These are phyloP conservation scores for Helleia helle DNA, from an alignment of 2,888 invertebrate species.

Conservation along the genomic window DNA sequence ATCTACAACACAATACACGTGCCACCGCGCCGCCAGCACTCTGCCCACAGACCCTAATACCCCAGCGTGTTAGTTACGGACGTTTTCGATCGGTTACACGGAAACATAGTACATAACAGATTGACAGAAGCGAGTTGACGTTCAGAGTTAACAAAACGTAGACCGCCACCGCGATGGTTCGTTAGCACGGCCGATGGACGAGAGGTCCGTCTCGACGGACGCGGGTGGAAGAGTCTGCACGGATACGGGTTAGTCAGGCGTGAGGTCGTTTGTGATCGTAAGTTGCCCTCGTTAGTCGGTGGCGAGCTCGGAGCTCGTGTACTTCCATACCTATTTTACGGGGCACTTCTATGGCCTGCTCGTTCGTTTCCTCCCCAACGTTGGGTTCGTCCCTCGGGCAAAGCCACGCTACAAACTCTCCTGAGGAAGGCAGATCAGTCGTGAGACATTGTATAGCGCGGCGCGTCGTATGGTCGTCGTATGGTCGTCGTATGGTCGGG, in stretches of 20 bases:
- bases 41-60: conserved; percentile 7
- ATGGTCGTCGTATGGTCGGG: conserved; percentile 21
- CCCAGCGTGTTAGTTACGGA: too few relatives aligned
- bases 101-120: neutral
- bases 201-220: conserved; percentile 24
- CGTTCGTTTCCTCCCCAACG: conserved; percentile 21
- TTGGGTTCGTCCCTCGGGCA: conserved; percentile 34
- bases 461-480: too few relatives aligned
- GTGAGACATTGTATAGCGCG: conserved; percentile 25
- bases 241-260: conserved; percentile 19
- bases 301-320: conserved; percentile 20
- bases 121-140: neutral
- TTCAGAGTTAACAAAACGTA: too few relatives aligned
- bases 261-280: neutral
- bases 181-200: conserved; percentile 26
- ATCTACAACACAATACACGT: conserved; percentile 76
- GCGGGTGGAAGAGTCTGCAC: conserved; percentile 42
- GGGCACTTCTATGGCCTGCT: conserved; percentile 28
- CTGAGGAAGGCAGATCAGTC: conserved; percentile 46
- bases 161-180: neutral
- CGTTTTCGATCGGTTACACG: too few relatives aligned
- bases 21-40: conserved; percentile 19
- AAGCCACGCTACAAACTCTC: conserved; percentile 49
- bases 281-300: conserved; percentile 24
- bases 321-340: conserved; percentile 34